phyloP scores from a whole-genome alignment of 2,888 invertebrate species.

The Platycheirus albimanus region DNA sequence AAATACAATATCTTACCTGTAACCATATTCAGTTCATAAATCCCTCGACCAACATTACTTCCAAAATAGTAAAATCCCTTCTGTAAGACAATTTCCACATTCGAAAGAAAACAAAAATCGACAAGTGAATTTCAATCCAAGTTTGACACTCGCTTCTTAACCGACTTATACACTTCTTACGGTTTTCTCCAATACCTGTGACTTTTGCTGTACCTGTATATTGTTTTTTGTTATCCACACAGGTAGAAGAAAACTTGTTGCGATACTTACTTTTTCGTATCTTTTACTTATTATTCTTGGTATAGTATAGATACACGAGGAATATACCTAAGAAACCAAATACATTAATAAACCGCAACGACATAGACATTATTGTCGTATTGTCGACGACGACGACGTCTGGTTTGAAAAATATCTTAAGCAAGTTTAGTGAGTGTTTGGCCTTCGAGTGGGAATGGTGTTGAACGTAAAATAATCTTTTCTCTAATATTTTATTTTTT shows the following conservation, averaged over 20 bases:
- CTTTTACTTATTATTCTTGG: constrained; percentile 45
- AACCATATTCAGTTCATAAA: not conserved
- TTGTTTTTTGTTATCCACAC: constrained; percentile 39
- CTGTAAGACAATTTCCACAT: no score
- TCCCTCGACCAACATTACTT: not conserved
- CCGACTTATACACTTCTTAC: constrained; percentile 54
- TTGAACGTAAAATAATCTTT: constrained; percentile 65
- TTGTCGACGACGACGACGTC: constrained; percentile 59
- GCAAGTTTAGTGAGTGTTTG: constrained; percentile 83
- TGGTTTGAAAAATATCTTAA: constrained; percentile 78
- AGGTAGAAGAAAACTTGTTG: constrained; percentile 68
- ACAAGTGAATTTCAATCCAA: constrained; percentile 61
- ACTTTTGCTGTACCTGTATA: constrained; percentile 58
- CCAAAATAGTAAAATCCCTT: constrained; percentile 3
- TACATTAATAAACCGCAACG: constrained; percentile 53
- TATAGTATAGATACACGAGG: constrained; percentile 41
- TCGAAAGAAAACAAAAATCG: constrained; percentile 53
- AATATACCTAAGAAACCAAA: constrained; percentile 59
- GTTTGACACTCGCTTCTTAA: constrained; percentile 48
- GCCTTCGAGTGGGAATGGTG: constrained; percentile 82
- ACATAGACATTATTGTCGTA: constrained; percentile 41
- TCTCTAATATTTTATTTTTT: constrained; percentile 10
- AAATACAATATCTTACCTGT: not conserved
- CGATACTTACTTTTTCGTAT: constrained; percentile 50
- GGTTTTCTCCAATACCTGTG: constrained; percentile 66